Base-by-base conservation (phyloP, 37 sponge, comb jelly and placozoan species). In the Halisarca cf. caerulea region DNA sequence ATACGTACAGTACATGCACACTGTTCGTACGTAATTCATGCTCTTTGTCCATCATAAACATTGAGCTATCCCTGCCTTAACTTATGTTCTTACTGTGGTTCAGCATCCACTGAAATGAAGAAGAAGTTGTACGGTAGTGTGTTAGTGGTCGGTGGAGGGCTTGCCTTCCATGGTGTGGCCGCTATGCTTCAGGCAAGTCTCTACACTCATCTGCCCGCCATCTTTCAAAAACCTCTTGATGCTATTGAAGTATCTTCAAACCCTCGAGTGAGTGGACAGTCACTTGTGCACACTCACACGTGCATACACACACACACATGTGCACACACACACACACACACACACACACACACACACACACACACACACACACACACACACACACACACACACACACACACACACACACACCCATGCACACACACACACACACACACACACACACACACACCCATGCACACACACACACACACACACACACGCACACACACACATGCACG, bases 121-220 rank as follows among this genome's bases (percentile, higher is more conserved):
- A 80, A 89, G 81, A 91, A 92, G 74, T 55, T 94, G 66, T 92
- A 92, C 66, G 83, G 86, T 34, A 86, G 89, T 81, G 78, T 97
- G 18, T 82, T 97, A 35, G 57, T 97, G 41, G 84, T 94, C 23
- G 97, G 97, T 40, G 95, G 92, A 58, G 95, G 97, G 0, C 70
- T 92, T 23, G 53, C 88, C 33, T 90, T 94, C 44, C 82, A 85
- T 9, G 87, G 89, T 39, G 91, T 82, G 15, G 86, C 91, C 1
- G 53, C 45, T 35, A 75, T 90, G 47, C 87, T 97, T 11, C 92
- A 92, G 58, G 58, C 85, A 2, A 54, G 89, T 18, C 69, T 97
- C 30, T 85, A 94, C 59, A 60, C 69, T 7, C 55, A 86, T 44
- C 58, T 86, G 39, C 90, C 91, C 0, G 30, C 47, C 24, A 27